These are phyloP conservation scores for Leptinotarsa lineolata DNA, from an alignment of 1,140 invertebrate genomes.

Conservation along the genomic window DNA sequence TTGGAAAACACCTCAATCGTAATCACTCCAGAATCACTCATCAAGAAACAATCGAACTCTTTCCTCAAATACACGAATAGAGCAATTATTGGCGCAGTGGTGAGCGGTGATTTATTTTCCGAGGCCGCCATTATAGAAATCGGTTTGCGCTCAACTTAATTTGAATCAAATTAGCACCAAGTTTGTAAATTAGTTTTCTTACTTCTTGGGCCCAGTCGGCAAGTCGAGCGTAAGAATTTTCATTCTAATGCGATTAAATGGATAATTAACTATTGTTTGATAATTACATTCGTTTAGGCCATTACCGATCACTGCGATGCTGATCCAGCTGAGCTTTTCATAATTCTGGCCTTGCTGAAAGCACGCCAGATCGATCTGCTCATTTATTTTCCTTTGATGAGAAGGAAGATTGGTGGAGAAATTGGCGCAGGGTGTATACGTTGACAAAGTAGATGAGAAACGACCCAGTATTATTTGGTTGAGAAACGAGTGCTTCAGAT, in stretches of 20 bases:
- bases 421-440: no score
- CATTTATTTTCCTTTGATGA: not conserved
- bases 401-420: no score
- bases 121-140: slow-evolving; percentile 34
- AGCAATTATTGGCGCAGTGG: slow-evolving; percentile 37
- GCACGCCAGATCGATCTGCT: not conserved
- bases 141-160: slow-evolving; percentile 41
- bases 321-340: slow-evolving; percentile 6
- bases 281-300: slow-evolving; percentile 38
- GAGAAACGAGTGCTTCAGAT: no score
- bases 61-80: slow-evolving; percentile 28
- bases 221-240: slow-evolving; percentile 44
- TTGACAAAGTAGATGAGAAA: no score
- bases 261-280: slow-evolving; percentile 45
- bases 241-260: slow-evolving; percentile 43
- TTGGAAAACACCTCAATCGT: no score
- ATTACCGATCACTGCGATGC: slow-evolving; percentile 21
- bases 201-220: slow-evolving; percentile 29
- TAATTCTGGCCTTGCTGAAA: slow-evolving; percentile 1
- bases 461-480: no score
- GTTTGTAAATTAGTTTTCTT: slow-evolving; percentile 47
- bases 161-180: slow-evolving; percentile 43
- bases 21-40: no score
- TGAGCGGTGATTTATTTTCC: slow-evolving; percentile 38
- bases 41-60: no score